Evolutionary conservation across 2,888 invertebrate genomes (phyloP), one percentile per base, ranked within the genome.

Genomic region (Neoascia interrupta): DNA sequence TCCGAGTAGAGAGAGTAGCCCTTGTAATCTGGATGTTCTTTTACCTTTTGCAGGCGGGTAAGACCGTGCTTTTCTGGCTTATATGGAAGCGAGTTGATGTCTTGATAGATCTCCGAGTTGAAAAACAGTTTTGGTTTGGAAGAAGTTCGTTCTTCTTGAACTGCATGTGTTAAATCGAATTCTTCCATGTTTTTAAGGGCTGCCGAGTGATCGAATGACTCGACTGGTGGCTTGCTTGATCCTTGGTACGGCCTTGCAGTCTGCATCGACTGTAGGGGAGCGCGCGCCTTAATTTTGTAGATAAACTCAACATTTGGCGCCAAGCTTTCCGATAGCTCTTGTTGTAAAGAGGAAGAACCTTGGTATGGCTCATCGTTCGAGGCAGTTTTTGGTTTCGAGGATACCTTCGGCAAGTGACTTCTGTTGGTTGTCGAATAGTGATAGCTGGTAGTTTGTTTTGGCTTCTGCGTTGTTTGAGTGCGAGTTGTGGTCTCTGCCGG

Each of bases 301-400:
- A 88, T 86, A 66, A 88, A 88, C 63, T 88, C 88, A 2, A 88
- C 86, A 61, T 88, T 88, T 13, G 88, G 88, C 0, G 85, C 83
- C 4, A 88, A 39, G 0, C 84, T 81, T 1, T 88, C 87, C 0
- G 84, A 80, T 0, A 83, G 63, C 5, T 85, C 84, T 19, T 81
- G 81, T 1, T 79, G 47, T 13, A 81, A 26, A n/a, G n/a, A n/a
- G 0, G 61, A 16, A 10, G 72, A 39, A 15, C 45, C 58, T 39
- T 68, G 63, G 16, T 47, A 80, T 10, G 23, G 18, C 8, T 21
- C 13, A 8, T 72, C 75, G 1, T 72, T 49, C 15, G 19, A 19
- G 10, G 53, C 8, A n/a, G 34, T 5, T 34, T 18, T 58, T 34
- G 61, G 66, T 10, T 68, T 79, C 1, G 43, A 39, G 5, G 54